These are phyloP conservation scores for Drosophila buzzatii DNA, from an alignment of 2,888 invertebrate genomes.

Conservation along the genomic window DNA sequence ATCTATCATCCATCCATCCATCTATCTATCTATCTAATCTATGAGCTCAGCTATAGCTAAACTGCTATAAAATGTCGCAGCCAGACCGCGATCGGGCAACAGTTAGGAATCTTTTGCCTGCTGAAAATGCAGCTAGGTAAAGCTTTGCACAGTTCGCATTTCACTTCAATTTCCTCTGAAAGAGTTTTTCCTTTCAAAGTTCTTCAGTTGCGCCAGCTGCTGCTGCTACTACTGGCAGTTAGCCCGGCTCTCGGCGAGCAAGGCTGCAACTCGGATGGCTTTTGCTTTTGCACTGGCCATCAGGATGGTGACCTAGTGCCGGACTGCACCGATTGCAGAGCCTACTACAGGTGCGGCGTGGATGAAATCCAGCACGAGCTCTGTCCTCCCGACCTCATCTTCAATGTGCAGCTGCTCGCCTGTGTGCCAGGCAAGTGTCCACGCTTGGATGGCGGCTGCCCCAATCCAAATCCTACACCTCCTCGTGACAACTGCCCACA, in stretches of 20 bases:
- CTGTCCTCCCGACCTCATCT: slow-evolving; percentile 40
- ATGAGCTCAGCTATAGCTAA: slow-evolving; percentile 9
- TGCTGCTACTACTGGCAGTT: slow-evolving; percentile 12
- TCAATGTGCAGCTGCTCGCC: not conserved
- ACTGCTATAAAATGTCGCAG: slow-evolving; percentile 42
- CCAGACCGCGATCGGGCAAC: not conserved
- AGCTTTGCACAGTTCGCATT: not conserved
- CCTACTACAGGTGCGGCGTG: slow-evolving; percentile 49
- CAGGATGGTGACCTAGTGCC: slow-evolving; percentile 42
- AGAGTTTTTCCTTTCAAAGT: slow-evolving; percentile 20
- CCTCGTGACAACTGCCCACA: slow-evolving; percentile 22
- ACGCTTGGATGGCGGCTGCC: slow-evolving; percentile 40
- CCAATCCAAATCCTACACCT: not conserved
- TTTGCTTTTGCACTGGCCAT: slow-evolving; percentile 52
- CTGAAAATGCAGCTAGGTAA: slow-evolving; percentile 63
- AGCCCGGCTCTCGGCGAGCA: not conserved
- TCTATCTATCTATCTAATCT: slow-evolving; percentile 13
- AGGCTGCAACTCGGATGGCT: slow-evolving; percentile 20
- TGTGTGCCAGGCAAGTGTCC: slow-evolving; percentile 62
- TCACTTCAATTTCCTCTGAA: not conserved
- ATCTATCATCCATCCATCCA: not conserved
- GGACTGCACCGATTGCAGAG: slow-evolving; percentile 61
- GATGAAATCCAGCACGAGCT: slow-evolving; percentile 4
- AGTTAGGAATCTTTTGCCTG: slow-evolving; percentile 36
- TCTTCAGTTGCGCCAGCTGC: slow-evolving; percentile 20